Base-by-base conservation (phyloP, 2,888 invertebrate genomes). In the Thera obeliscata region DNA sequence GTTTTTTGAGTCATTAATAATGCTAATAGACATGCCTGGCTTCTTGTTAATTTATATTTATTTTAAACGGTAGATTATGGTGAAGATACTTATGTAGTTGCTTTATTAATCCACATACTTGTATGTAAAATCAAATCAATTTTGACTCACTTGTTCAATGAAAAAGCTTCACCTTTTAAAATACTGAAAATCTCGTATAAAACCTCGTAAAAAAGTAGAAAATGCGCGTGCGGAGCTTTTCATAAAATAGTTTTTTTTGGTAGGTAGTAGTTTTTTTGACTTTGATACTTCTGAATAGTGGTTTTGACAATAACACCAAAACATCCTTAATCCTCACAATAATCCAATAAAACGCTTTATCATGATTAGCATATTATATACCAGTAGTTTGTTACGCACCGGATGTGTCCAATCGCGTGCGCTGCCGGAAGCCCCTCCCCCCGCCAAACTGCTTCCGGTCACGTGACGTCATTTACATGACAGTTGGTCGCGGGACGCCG, bases 381-480 rank as follows among this genome's bases (percentile, higher is more conserved):
- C 82, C 82, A 82, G 85, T 81, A 89, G 87, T 90, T 91, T 90
- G 88, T 88, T 89, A 85, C 86, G 78, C 76, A 87, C 85, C 91
- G 93, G 93, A 93, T 90, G 92, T 91, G 89, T 87, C 92, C 92
- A 93, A 93, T 93, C 90, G 92, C 90, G 89, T 90, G 89, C 88
- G 89, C 85, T 72, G 87, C 89, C 90, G 91, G 90, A 89, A 87
- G 83, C 85, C 81, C 88, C 86, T 81, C 90, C 89, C 90, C 85
- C 87, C 86, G 82, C 87, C 89, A 84, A 88, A 88, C 89, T 85
- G 85, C 89, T 88, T 93, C 93, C 93, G 92, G 93, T 90, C 93
- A 88, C 93, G 93, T 93, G 93, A 93, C 92, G 88, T 88, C 90
- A 92, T 93, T 92, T 91, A 90, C 91, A 91, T 93, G 90, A 92